Conservation (phyloP, 2,797 vertebrate genomes). For the Myripristis murdjan region DNA sequence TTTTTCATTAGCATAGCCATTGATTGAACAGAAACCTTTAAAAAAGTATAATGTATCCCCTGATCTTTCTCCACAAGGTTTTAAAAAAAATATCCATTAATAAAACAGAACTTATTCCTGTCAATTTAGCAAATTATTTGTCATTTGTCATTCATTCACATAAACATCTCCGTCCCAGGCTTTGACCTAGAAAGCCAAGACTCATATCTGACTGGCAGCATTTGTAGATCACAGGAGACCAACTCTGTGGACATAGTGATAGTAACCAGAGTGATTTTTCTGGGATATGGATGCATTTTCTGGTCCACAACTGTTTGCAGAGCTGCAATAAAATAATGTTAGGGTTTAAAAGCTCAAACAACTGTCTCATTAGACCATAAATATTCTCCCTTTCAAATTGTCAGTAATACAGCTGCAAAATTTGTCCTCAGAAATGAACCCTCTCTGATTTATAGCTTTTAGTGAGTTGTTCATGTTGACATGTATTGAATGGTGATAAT, state of each 20-base stretch:
- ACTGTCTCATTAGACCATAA: not conserved
- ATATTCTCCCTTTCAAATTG: not conserved
- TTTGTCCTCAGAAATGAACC: not conserved
- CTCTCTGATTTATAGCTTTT: not conserved
- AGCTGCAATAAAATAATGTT: constrained; percentile 23
- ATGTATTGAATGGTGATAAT: not conserved
- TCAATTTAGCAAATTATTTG: not conserved
- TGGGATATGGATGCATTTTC: constrained; percentile 3
- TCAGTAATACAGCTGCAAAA: not conserved
- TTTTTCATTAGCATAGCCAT: not conserved
- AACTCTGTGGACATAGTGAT: constrained; percentile 52
- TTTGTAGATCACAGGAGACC: constrained; percentile 3
- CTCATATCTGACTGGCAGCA: not conserved
- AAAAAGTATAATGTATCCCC: not conserved
- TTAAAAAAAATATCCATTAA: not conserved
- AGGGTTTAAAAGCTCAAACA: constrained; percentile 41
- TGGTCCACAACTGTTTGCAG: not conserved
- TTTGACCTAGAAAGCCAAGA: not conserved
- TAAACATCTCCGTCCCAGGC: not conserved
- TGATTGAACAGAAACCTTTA: not conserved
- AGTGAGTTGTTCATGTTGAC: not conserved
- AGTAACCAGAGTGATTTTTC: constrained; percentile 48
- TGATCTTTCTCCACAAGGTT: no score
- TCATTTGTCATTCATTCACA: not conserved
- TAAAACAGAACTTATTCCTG: not conserved